Base-by-base conservation (phyloP, 2,113 vertebrate species). In the Gymnobelideus leadbeateri region DNA sequence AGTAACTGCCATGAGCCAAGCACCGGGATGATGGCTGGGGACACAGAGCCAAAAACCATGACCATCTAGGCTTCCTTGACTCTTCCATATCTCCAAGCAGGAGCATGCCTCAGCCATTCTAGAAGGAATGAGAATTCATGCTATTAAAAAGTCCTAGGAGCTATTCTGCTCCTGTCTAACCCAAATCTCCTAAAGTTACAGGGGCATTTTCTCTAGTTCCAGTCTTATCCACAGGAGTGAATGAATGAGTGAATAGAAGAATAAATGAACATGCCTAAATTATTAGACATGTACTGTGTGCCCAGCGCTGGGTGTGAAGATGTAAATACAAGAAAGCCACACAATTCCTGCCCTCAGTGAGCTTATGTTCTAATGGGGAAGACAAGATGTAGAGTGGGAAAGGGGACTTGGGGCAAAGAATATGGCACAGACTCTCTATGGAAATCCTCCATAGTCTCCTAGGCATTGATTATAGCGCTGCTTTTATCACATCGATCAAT, bases 1-100 rank as follows among this genome's bases (percentile, higher is more conserved):
- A 77, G 37, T 19, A 37, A 5, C 21, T 43, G 68, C n/a, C 31
- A n/a, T 43, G 37, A 84, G 19, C 37, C n/a, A 84, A 43, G 19
- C n/a, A 0, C 19, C 21, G 2, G 43, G n/a, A 43, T 21, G 21
- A 43, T 2, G n/a, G 37, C 37, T 84, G 7, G 31, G 37, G n/a
- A 84, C 19, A 84, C 19, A 43, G n/a, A 43, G 19, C 21, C n/a
- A 21, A 21, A 84, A 84, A 23, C 1, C n/a, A 43, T 7, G n/a
- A n/a, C n/a, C 8, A 5, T 43, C 68, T 37, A 5, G 12, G 14
- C 12, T 68, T 31, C 28, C n/a, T 43, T 2, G 25, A 61, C 51
- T 90, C 51, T 91, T 89, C 95, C 89, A 57, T 47, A 90, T 53
- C 92, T 91, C 90, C 49, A 89, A 53, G 54, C 23, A 95, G 93